Evolutionary conservation across 2,888 invertebrate species (phyloP).

Genomic region (Heteromurus nitidus): DNA sequence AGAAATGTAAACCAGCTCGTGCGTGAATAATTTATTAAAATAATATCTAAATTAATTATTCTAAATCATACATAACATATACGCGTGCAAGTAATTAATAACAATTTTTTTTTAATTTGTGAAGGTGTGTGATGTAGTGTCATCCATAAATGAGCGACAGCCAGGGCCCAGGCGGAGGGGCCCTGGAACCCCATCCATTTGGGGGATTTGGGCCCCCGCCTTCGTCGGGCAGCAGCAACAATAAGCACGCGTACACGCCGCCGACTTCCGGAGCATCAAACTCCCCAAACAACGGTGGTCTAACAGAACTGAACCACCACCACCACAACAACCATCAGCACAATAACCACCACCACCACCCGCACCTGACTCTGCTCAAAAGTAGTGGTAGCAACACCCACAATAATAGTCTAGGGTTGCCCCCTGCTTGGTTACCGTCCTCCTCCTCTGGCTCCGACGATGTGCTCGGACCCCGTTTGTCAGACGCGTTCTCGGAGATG

Average conservation of each 20-base stretch:
- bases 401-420: constrained; percentile 8
- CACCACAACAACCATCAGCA: constrained; percentile 12
- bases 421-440: constrained; percentile 36
- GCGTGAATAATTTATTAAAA: no score
- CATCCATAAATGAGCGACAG: constrained; percentile 77
- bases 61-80: no score
- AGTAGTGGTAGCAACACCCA: constrained; percentile 42
- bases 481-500: constrained; percentile 72
- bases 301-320: constrained; percentile 54
- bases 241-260: constrained; percentile 66
- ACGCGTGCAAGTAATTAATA: no score
- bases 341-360: constrained; percentile 11
- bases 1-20: no score
- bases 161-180: constrained; percentile 78
- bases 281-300: constrained; percentile 21
- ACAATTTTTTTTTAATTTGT: background rate
- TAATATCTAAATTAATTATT: no score
- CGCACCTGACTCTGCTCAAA: constrained; percentile 65
- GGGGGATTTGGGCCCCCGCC: constrained; percentile 70
- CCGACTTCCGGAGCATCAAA: constrained; percentile 36
- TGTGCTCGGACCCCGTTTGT: constrained; percentile 60
- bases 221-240: constrained; percentile 37
- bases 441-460: no score
- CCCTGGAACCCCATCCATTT: constrained; percentile 75
- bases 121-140: constrained; percentile 43